Conservation (phyloP, 2,888 invertebrate species). For the Chironomus riparius region DNA sequence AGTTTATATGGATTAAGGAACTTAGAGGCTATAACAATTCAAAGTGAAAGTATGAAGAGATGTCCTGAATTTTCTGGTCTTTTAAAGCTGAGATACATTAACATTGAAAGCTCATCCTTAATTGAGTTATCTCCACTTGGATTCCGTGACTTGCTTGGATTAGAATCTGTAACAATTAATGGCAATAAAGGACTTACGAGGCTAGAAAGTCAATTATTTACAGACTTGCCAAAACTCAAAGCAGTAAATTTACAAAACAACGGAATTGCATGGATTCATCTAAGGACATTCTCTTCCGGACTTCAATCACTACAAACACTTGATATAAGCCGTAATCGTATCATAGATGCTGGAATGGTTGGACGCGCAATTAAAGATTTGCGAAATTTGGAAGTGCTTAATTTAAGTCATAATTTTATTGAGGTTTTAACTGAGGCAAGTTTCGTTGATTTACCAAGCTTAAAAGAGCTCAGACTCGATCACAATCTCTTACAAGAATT, state of each 20-base stretch:
- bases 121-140: slow-evolving; percentile 57
- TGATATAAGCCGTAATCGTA: slow-evolving; percentile 60
- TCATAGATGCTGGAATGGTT: slow-evolving; percentile 71
- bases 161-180: slow-evolving; percentile 66
- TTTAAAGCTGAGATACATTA: slow-evolving; percentile 62
- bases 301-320: slow-evolving; percentile 63
- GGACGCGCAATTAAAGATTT: slow-evolving; percentile 69
- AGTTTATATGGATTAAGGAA: slow-evolving; percentile 63
- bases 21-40: slow-evolving; percentile 74
- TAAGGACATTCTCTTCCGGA: slow-evolving; percentile 57
- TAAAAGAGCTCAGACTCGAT: slow-evolving; percentile 58
- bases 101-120: slow-evolving; percentile 59
- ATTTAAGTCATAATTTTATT: slow-evolving; percentile 63
- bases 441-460: slow-evolving; percentile 65
- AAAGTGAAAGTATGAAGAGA: slow-evolving; percentile 65
- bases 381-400: slow-evolving; percentile 58
- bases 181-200: slow-evolving; percentile 57
- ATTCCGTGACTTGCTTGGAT: slow-evolving; percentile 58
- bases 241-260: slow-evolving; percentile 68
- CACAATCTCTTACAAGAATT: slow-evolving; percentile 67
- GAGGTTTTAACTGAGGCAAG: slow-evolving; percentile 64
- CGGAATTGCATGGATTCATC: slow-evolving; percentile 67
- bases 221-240: slow-evolving; percentile 57
- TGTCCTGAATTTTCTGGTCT: slow-evolving; percentile 64
- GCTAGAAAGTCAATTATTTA: slow-evolving; percentile 64